Base-by-base conservation (phyloP, 2,113 vertebrate genomes). In the Gymnobelideus leadbeateri region DNA sequence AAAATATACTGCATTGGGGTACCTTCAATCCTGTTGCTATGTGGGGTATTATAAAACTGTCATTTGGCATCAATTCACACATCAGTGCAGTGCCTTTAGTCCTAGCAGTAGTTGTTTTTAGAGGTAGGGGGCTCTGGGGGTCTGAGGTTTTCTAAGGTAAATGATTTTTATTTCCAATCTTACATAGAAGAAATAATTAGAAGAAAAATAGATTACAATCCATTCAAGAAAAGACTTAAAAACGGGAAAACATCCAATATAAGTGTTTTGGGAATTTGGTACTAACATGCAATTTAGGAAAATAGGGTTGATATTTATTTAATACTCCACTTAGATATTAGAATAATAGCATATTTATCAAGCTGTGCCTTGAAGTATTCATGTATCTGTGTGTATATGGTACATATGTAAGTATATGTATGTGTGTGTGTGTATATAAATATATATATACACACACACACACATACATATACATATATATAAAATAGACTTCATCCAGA, bases 231-330 rank as follows among this genome's bases (percentile, higher is more conserved):
- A 96, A 47, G 51, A 96, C 51, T 91, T 94, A 94, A 94, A 95
- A 84, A 90, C 10, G 51, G 90, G 84, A 94, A 93, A 95, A 54
- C 37, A 89, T 24, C 51, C 43, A 93, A 93, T 95, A 95, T 55
- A 94, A 26, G 61, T 92, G 28, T 93, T 94, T 84, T 50, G 10
- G 50, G 91, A 96, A 91, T 96, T 95, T 68, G 47, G 77, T 23
- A 89, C 93, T 51, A 90, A 95, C 95, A 97, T 96, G 54, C 94
- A 96, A 91, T 11, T 89, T 94, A 93, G 47, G 50, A 91, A 95
- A 46, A 92, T 94, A 37, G 43, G 24, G 10, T 21, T 55, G 10
- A 31, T 90, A 51, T 94, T 96, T 98, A 25, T 26, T 94, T 94
- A 77, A 90, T 94, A 89, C 91, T 95, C 91, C 91, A 53, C 21